Base-by-base conservation (phyloP, 2,888 invertebrate genomes). In the Acanthosoma haemorrhoidale region DNA sequence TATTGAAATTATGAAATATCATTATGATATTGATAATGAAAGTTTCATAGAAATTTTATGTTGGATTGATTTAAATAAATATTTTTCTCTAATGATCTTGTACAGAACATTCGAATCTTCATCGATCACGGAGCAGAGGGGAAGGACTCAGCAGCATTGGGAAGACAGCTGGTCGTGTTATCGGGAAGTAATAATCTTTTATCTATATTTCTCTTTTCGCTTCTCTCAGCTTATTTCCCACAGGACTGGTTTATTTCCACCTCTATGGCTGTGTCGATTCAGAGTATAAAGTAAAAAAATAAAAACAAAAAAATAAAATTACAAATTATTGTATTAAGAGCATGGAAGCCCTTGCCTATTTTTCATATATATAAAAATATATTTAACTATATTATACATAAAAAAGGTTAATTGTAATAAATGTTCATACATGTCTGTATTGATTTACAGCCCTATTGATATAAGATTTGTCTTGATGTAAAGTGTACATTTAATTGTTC, bases 101-200 rank as follows among this genome's bases (percentile, higher is more conserved):
- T 85, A 75, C n/a, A 51, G 51, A 51, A 51, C 21, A 25, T 25
- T 13, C 51, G 4, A 86, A 86, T 76, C 80, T 92, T 79, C 88
- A 90, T 80, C 86, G 91, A 80, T 89, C 91, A 76, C 85, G 89
- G 79, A 91, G 91, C 82, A 88, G 91, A 80, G 88, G 90, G 77
- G 92, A 92, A 79, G 88, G 90, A 77, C 85, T 91, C 78, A 90
- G 89, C 81, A 84, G 85, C 74, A 83, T 88, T 75, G 89, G 89
- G 76, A 81, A 70, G 38, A 68, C 64, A 38, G 43, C 68, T 21
- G 68, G 73, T 29, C 71, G 73, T 15, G 32, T 71, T 13, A 57
- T 67, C 21, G 67, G 67, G 21, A 69, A 68, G 60, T 59, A 59
- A 41, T 68, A 64, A 39, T 31, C 64, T 64, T 64, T 39, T 29